phyloP scores from a whole-genome alignment of 1,140 invertebrate genomes.

The Hypsibius dujardini region DNA sequence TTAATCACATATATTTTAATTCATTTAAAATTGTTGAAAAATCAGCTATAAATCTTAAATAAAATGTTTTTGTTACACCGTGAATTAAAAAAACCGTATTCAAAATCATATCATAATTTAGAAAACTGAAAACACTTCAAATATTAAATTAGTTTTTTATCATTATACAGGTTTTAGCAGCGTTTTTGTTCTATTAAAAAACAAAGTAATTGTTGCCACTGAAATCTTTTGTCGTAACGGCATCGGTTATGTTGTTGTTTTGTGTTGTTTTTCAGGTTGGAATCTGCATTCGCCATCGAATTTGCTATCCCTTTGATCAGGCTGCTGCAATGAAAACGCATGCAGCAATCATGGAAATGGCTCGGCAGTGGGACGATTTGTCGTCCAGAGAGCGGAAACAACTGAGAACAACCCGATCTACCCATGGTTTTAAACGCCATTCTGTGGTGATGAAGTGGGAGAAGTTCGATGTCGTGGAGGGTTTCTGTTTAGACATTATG shows the following conservation, averaged over 20 bases:
- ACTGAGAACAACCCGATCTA: neutral
- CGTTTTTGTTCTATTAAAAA: no score
- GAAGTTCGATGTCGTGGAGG: neutral
- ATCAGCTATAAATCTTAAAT: no score
- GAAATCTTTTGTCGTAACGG: slow-evolving; percentile 3
- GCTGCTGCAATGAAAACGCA: neutral
- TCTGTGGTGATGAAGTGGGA: neutral
- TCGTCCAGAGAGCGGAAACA: neutral
- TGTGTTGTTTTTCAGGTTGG: neutral
- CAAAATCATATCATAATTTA: no score
- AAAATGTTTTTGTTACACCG: no score
- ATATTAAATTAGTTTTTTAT: no score
- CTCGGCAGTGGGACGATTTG: neutral
- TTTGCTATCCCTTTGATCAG: neutral
- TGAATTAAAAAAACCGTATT: no score
- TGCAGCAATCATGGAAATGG: neutral
- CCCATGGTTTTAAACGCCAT: neutral
- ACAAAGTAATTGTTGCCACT: no score
- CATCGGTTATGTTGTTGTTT: neutral
- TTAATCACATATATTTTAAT: no score
- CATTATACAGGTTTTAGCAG: no score
- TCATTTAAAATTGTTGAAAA: no score
- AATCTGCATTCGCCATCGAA: neutral
- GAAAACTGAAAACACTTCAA: no score
- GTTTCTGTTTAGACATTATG: neutral